Conservation (phyloP, 2,888 invertebrate species). For the Lepidocyrtoides sp. region DNA sequence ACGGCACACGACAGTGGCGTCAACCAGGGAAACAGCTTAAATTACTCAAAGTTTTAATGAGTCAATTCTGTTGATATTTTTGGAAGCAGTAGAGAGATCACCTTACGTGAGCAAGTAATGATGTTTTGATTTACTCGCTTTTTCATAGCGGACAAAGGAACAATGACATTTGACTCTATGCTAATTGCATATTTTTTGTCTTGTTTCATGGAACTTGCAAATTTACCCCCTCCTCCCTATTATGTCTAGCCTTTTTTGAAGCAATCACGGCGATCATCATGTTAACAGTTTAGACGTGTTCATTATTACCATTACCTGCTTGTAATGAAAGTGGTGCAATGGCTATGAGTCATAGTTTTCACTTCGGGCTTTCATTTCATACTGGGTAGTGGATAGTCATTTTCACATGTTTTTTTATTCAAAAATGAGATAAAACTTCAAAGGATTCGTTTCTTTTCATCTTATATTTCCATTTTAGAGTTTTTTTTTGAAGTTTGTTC, state of each 20-base stretch:
- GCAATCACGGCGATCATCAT: background rate
- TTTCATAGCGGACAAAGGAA: background rate
- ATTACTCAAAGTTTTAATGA: too few species aligned
- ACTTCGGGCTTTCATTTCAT: too few species aligned
- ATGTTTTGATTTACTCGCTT: background rate
- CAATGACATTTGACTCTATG: background rate
- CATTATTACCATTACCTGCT: too few species aligned
- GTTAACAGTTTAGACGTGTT: too few species aligned
- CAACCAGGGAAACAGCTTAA: too few species aligned
- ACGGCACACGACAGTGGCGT: too few species aligned
- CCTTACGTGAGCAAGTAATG: background rate
- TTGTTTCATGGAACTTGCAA: background rate
- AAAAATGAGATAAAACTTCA: background rate
- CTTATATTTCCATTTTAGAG: background rate
- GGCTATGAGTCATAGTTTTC: too few species aligned
- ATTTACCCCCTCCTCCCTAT: background rate
- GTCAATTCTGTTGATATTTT: too few species aligned
- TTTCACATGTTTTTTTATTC: background rate
- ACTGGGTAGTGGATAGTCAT: too few species aligned
- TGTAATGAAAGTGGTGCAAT: too few species aligned
- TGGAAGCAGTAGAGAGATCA: too few species aligned
- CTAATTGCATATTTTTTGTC: constrained; percentile 5
- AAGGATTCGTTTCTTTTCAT: background rate
- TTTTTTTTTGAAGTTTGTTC: background rate
- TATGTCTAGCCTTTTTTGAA: background rate